These are phyloP conservation scores for Melanotaenia parkinsoni DNA, from an alignment of 2,797 vertebrate species.

Conservation along the genomic window DNA sequence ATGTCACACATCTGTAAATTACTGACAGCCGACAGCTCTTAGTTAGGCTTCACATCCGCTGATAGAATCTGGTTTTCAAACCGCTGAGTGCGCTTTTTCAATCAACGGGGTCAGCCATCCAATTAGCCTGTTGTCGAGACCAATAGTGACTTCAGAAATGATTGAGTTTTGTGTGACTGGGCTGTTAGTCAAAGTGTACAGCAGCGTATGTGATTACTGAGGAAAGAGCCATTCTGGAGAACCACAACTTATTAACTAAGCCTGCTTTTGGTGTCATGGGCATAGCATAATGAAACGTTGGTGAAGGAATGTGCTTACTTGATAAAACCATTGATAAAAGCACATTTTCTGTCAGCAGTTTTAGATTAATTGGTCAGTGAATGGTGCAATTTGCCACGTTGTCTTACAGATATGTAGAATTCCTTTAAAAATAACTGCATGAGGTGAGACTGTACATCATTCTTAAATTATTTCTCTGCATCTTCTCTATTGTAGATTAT, in stretches of 20 bases:
- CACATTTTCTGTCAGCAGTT: conserved; percentile 25
- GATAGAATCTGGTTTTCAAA: conserved; percentile 58
- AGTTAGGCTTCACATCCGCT: conserved; percentile 41
- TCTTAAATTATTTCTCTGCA: background rate
- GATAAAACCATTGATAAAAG: conserved; percentile 52
- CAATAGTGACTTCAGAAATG: conserved; percentile 55
- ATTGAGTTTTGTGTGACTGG: conserved; percentile 60
- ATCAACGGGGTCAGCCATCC: conserved; percentile 62
- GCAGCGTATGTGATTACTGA: conserved; percentile 29
- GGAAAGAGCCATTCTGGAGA: conserved; percentile 3
- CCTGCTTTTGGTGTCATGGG: conserved; percentile 32
- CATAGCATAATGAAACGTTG: conserved; percentile 60
- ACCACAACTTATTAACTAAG: conserved; percentile 19
- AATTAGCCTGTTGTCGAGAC: conserved; percentile 62
- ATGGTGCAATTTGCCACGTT: conserved; percentile 17
- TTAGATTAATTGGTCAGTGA: conserved; percentile 46
- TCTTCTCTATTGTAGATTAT: background rate
- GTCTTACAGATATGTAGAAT: conserved; percentile 41
- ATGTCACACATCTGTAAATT: conserved; percentile 33
- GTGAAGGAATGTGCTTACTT: conserved; percentile 15
- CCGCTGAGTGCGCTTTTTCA: conserved; percentile 54
- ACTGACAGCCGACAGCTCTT: conserved; percentile 46
- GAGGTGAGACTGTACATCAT: conserved; percentile 22
- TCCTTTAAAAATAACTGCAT: conserved; percentile 8
- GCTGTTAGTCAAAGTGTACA: conserved; percentile 45